phyloP scores from a whole-genome alignment of 2,113 vertebrate genomes.

The Prunella fulvescens region DNA sequence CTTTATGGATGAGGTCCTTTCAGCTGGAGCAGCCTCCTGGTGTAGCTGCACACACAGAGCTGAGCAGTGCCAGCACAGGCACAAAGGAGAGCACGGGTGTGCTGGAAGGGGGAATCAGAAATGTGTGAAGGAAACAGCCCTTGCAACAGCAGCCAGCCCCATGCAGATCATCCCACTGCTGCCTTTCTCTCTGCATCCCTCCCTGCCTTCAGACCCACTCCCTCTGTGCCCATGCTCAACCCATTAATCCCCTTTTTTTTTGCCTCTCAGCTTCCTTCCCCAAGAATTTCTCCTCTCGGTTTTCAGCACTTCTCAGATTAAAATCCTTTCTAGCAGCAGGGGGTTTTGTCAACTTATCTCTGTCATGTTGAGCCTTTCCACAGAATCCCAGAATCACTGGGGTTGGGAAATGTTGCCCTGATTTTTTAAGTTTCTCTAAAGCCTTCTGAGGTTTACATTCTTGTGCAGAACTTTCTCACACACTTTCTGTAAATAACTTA shows the following conservation, averaged over 20 bases:
- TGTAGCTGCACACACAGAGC: not conserved
- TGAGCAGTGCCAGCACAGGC: not conserved
- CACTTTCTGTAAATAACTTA: too few species aligned
- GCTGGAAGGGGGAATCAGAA: not conserved
- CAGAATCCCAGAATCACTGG: not conserved
- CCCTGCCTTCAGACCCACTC: accelerated
- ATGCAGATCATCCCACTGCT: accelerated
- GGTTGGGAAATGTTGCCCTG: too few species aligned
- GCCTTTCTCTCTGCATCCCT: not conserved
- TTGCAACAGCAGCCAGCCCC: not conserved
- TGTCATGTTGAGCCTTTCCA: not conserved
- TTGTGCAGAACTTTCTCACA: too few species aligned
- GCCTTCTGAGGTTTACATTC: too few species aligned
- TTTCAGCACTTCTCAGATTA: not conserved
- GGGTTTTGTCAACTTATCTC: not conserved
- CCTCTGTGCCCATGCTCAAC: not conserved
- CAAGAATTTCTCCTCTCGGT: accelerated
- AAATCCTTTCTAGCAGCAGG: not conserved
- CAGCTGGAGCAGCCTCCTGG: not conserved
- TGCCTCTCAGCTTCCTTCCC: not conserved
- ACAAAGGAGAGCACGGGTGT: not conserved
- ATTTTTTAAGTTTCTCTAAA: too few species aligned
- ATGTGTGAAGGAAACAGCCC: not conserved
- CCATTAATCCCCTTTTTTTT: not conserved
- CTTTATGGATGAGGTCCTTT: not conserved